Evolutionary conservation across 2,113 vertebrate genomes (phyloP), one percentile per base, ranked within the genome.

Genomic region (Chamaetylas fuelleborni): DNA sequence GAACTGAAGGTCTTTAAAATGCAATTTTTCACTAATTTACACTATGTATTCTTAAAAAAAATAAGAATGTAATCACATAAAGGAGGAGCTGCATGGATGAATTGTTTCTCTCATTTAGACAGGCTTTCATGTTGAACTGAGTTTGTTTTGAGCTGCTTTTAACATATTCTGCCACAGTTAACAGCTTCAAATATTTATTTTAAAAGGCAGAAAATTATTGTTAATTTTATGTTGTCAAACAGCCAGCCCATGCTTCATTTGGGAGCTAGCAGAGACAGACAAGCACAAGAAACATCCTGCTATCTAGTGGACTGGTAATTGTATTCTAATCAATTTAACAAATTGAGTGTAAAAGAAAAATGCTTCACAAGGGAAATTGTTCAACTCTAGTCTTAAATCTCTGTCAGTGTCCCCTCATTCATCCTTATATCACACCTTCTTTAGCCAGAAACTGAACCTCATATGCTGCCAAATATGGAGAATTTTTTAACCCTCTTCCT

Each of bases 151-250:
- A 70, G 40, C 54, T 88, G 62, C 79, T 97, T 92, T 94, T 91
- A 95, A 28, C 40, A 65, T 82, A 88, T 33, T 53, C 36, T 95
- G 74, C 50, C 79, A 88, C 69, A 61, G 74, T 81, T 92, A 96
- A 86, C 31, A 67, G 38, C 51, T 94, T 96, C 71, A 94, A 95
- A 92, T 92, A 93, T 93, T 93, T 91, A 72, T 91, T 96, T 92
- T 92, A 93, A 95, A 96, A 89, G 78, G 45, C 72, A 94, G 47
- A 91, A 96, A 94, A 91, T 81, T n/a, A 92, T 90, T 95, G 62
- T 69, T 94, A 96, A 94, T 95, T 95, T 94, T 88, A 61, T 94
- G 57, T 79, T 95, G 83, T 79, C 81, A 88, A 61, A 81, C 60
- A 95, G 87, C 54, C 72, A 96, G 69, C 34, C 54, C 69, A 62